Percentiles rank a stretch among this genome's conserved stretches.
phyloP scores from a whole-genome alignment of 2,797 vertebrate genomes.

The Paratrypauchen microcephalus region DNA sequence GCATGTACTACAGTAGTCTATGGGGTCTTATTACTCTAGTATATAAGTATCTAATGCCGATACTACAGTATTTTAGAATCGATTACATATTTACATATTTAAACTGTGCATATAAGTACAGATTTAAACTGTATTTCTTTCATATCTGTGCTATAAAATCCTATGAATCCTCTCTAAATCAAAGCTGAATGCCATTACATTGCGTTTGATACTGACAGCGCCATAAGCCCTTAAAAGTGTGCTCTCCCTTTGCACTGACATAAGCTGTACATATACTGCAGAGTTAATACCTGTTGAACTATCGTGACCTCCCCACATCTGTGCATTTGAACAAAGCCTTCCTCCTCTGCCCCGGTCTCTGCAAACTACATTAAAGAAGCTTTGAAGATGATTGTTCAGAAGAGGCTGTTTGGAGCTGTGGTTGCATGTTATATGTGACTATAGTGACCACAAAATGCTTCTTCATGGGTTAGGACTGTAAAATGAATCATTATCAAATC shows the following conservation, averaged over 20 bases:
- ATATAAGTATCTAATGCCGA: no score
- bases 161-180: neutral
- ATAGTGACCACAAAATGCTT: conserved; percentile 23
- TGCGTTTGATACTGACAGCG: neutral
- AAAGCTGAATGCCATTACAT: neutral
- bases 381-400: conserved; percentile 49
- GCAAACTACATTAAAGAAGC: conserved; percentile 15
- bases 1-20: no score
- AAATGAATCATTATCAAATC: no score
- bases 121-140: neutral
- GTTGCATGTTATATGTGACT: conserved; percentile 24
- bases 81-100: no score
- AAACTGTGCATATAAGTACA: no score
- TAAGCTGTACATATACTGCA: neutral
- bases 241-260: neutral
- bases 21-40: no score
- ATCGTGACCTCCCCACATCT: conserved; percentile 19
- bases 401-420: conserved; percentile 30
- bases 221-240: neutral
- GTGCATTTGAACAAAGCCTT: conserved; percentile 16
- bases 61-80: no score
- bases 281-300: conserved; percentile 10
- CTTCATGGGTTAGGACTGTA: conserved; percentile 8
- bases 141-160: neutral
- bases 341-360: conserved; percentile 1